Evolutionary conservation across 37 sponge, comb jelly and placozoan genomes (phyloP).

Genomic region (Oscarella lobularis): DNA sequence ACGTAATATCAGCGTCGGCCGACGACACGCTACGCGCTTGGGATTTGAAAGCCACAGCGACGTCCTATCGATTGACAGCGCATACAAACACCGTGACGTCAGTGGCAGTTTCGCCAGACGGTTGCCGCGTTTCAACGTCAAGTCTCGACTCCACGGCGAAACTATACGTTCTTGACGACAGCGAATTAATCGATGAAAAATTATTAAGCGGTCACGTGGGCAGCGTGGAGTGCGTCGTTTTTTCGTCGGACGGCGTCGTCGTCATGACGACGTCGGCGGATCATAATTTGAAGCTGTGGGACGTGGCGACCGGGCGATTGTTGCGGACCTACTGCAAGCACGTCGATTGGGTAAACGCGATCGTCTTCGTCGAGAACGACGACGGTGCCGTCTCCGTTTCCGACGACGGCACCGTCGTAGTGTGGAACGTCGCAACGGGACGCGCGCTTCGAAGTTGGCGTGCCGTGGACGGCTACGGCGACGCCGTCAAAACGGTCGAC

Average conservation of each 20-base stretch:
- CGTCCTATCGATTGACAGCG: background rate
- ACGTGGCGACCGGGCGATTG: slow-evolving; percentile 20
- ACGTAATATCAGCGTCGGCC: slow-evolving; percentile 10
- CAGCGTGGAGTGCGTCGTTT: background rate
- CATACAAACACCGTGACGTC: background rate
- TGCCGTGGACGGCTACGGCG: slow-evolving; percentile 25
- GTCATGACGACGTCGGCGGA: slow-evolving; percentile 22
- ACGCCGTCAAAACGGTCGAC: slow-evolving; percentile 23
- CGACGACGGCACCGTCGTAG: slow-evolving; percentile 13
- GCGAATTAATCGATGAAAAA: background rate
- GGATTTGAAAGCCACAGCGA: background rate
- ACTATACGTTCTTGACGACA: background rate
- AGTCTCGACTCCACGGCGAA: background rate
- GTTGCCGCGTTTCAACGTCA: background rate
- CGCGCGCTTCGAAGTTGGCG: slow-evolving; percentile 24
- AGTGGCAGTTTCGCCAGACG: background rate
- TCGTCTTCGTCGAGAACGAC: slow-evolving; percentile 29
- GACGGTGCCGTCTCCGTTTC: slow-evolving; percentile 16
- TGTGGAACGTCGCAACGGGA: slow-evolving; percentile 38
- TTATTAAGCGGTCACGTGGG: background rate
- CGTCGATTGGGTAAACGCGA: background rate
- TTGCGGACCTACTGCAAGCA: slow-evolving; percentile 7
- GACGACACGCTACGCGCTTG: slow-evolving; percentile 6
- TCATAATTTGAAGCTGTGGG: slow-evolving; percentile 32
- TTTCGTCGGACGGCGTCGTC: background rate